These are phyloP conservation scores for Phataginus tricuspis DNA, from an alignment of 2,797 vertebrate species.

Conservation along the genomic window DNA sequence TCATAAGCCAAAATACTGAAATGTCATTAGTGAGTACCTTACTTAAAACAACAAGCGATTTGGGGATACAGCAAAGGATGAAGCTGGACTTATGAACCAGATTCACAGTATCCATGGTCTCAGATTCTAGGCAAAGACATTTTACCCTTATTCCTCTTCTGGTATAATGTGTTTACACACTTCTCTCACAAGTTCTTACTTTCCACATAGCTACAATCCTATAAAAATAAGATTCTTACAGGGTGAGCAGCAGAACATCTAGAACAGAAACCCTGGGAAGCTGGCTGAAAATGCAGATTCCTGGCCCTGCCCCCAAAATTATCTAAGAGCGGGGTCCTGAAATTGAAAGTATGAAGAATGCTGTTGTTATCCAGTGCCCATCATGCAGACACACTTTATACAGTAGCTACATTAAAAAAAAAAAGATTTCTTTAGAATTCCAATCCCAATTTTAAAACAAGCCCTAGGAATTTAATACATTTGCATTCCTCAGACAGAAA, in stretches of 20 bases:
- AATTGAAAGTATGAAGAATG: background rate
- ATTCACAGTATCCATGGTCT: background rate
- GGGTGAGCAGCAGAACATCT: background rate
- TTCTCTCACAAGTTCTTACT: background rate
- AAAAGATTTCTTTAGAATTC: background rate
- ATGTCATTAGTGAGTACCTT: background rate
- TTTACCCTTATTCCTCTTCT: background rate
- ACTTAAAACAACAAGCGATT: background rate
- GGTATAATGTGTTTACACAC: background rate
- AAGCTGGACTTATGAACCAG: background rate
- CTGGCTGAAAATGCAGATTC: background rate
- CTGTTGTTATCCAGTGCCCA: background rate
- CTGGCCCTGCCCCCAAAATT: background rate
- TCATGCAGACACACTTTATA: background rate
- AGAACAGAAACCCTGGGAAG: background rate
- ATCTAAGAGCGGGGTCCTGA: background rate
- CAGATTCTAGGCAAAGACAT: background rate
- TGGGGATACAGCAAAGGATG: background rate
- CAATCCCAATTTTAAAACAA: background rate
- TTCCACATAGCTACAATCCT: background rate
- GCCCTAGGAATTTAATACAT: background rate
- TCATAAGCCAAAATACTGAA: background rate
- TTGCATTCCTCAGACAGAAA: background rate
- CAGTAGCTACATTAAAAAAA: background rate
- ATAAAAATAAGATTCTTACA: background rate